Conservation (phyloP, 2,113 vertebrate species). For the Dermatemys mawii region DNA sequence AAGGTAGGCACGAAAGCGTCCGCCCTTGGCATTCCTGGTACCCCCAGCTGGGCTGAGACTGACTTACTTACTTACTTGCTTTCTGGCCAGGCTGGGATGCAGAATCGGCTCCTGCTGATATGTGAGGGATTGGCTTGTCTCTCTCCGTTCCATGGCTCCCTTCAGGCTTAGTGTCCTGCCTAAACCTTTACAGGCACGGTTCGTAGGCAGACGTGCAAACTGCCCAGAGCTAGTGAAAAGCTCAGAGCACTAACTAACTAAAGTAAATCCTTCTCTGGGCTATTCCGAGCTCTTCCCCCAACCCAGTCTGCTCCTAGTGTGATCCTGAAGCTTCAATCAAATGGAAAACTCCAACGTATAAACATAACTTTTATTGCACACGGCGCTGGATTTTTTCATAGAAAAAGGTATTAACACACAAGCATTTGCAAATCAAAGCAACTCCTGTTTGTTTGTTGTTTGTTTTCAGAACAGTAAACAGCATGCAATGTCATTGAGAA, state of each 20-base stretch:
- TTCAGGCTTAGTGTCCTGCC: not conserved
- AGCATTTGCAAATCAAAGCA: slow-evolving; percentile 98
- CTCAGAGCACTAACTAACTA: not conserved
- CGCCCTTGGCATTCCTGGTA: not conserved
- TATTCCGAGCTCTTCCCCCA: not conserved
- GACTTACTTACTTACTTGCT: too few species aligned
- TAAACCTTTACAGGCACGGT: not conserved
- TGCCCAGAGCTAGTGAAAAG: not conserved
- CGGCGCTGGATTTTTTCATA: slow-evolving; percentile 96
- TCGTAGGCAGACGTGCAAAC: not conserved
- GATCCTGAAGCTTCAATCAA: not conserved
- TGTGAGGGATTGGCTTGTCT: not conserved
- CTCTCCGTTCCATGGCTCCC: not conserved
- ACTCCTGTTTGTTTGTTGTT: too few species aligned
- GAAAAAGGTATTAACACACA: slow-evolving; percentile 98
- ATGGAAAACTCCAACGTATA: slow-evolving; percentile 81
- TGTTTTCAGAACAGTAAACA: slow-evolving; percentile 90
- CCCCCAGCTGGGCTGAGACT: not conserved
- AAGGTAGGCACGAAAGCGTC: not conserved
- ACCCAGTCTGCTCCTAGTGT: not conserved
- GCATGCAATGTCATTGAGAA: slow-evolving; percentile 91
- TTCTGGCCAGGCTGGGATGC: too few species aligned
- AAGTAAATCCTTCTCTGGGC: not conserved
- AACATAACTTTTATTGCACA: slow-evolving; percentile 99
- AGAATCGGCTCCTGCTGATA: not conserved